These are phyloP conservation scores for Stratiomys singularior DNA, from an alignment of 2,888 invertebrate genomes.

Conservation along the genomic window DNA sequence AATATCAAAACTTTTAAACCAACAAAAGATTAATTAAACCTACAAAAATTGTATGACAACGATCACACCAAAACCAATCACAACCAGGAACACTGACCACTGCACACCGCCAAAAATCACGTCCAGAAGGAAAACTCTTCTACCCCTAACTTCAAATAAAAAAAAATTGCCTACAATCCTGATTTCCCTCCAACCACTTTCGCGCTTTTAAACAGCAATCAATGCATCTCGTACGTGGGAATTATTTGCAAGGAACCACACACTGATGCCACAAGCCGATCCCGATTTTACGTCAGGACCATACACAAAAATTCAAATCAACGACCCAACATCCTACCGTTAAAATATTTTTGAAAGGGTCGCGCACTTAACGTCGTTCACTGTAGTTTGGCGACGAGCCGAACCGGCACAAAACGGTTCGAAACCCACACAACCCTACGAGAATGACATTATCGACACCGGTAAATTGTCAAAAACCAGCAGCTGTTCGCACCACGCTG, in stretches of 20 bases:
- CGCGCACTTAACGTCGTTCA: slow-evolving; percentile 13
- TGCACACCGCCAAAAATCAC: slow-evolving; percentile 43
- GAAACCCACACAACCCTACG: not conserved
- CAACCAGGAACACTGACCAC: not conserved
- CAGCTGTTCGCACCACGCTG: slow-evolving; percentile 32
- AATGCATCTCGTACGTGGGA: not conserved
- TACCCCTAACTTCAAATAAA: not conserved
- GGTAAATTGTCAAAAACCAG: slow-evolving; percentile 17
- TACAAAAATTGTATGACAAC: not conserved
- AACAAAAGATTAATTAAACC: not conserved
- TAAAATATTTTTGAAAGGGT: slow-evolving; percentile 30
- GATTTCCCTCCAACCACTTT: not conserved
- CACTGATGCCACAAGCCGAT: not conserved
- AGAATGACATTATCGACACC: not conserved
- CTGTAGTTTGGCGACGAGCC: slow-evolving; percentile 10
- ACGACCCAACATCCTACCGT: slow-evolving; percentile 17
- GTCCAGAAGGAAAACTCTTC: slow-evolving; percentile 20
- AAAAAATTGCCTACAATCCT: not conserved
- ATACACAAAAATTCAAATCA: slow-evolving; percentile 19
- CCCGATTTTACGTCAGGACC: not conserved
- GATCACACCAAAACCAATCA: not conserved
- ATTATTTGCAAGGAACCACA: not conserved
- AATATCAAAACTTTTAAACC: too few relatives aligned
- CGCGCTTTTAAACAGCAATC: not conserved
- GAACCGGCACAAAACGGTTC: slow-evolving; percentile 20